Percentiles rank a stretch among this genome's conserved stretches.
Conservation (phyloP, 2,113 vertebrate species). For the Scatophagus argus region DNA sequence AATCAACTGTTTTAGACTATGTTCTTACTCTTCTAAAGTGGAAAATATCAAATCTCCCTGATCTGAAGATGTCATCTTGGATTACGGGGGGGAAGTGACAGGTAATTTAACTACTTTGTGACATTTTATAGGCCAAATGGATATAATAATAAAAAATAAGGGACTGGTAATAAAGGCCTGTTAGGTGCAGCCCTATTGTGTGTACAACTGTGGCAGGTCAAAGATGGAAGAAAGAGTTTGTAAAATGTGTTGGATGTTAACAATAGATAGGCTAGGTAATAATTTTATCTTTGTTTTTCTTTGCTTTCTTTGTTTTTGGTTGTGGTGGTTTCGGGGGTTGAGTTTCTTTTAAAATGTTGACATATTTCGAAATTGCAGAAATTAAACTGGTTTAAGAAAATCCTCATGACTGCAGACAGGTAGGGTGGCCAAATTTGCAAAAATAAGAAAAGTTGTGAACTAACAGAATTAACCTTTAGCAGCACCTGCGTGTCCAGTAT, state of each 20-base stretch:
- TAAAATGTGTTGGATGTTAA: not conserved
- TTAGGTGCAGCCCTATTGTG: not conserved
- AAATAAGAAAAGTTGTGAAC: slow-evolving; percentile 13
- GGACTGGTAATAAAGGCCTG: no score
- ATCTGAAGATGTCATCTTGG: no score
- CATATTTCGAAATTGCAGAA: not conserved
- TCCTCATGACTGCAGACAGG: not conserved
- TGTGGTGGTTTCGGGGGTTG: no score
- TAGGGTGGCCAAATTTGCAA: not conserved
- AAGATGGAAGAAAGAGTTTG: not conserved
- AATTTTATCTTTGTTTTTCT: no score
- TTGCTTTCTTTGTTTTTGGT: no score
- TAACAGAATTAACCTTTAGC: slow-evolving; percentile 5
- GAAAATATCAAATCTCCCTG: no score
- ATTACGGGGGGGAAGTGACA: no score
- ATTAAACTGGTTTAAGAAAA: not conserved
- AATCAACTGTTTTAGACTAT: not conserved
- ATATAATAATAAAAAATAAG: no score
- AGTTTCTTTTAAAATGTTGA: not conserved
- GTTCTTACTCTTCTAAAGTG: no score
- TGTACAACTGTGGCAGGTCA: not conserved
- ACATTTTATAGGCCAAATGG: no score
- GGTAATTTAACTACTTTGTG: no score
- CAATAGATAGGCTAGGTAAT: not conserved
- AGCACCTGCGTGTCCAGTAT: slow-evolving; percentile 6